Evolutionary conservation across 2,797 vertebrate genomes (phyloP).

Genomic region (Alauda arvensis): DNA sequence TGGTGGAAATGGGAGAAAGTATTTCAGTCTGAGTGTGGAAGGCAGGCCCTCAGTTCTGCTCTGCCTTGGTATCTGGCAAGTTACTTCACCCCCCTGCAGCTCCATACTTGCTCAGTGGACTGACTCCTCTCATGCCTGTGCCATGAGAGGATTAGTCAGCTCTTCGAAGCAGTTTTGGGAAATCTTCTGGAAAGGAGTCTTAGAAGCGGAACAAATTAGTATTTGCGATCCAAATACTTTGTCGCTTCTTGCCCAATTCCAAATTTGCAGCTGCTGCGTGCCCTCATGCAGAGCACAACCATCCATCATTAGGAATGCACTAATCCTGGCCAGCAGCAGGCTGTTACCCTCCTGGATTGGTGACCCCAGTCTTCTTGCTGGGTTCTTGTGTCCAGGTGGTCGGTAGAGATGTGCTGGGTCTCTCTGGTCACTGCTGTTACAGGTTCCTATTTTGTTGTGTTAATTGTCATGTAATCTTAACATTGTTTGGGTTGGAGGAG

Average conservation of each 20-base stretch:
- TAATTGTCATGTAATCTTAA: neutral
- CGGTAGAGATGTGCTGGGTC: neutral
- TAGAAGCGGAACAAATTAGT: neutral
- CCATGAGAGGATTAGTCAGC: neutral
- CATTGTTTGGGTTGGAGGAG: neutral
- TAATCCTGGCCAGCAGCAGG: neutral
- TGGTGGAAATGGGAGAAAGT: fast-evolving
- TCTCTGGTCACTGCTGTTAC: neutral
- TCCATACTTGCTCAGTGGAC: neutral
- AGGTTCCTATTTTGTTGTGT: neutral
- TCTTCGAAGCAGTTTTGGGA: neutral
- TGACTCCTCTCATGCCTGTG: neutral
- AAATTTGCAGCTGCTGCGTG: neutral
- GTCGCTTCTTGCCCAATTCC: neutral
- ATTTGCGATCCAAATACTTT: neutral
- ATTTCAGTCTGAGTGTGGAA: neutral
- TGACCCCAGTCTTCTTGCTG: neutral
- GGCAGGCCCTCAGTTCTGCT: neutral
- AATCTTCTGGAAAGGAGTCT: neutral
- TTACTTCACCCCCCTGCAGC: neutral
- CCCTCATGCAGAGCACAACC: fast-evolving
- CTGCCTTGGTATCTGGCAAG: fast-evolving
- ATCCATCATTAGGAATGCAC: fast-evolving
- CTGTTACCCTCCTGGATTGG: neutral
- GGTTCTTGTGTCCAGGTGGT: neutral